Percentiles rank a stretch among this genome's conserved stretches.
phyloP scores from a whole-genome alignment of 2,113 vertebrate species.

The Chaetops frenatus region DNA sequence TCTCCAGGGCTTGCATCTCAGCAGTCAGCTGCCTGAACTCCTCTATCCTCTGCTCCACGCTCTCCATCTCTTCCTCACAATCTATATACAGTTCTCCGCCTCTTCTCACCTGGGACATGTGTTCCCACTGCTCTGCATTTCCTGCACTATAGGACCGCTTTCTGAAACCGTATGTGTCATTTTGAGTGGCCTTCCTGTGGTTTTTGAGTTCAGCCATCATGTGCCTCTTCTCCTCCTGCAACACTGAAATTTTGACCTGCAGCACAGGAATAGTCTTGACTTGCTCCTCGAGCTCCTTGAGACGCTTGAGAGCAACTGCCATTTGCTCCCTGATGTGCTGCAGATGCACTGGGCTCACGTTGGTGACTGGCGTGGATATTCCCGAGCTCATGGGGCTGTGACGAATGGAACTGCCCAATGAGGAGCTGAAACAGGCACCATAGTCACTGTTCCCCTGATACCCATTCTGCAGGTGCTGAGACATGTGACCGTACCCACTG shows the following conservation, averaged over 20 bases:
- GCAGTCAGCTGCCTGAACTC: slow-evolving; percentile 91
- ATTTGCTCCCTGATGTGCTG: slow-evolving; percentile 97
- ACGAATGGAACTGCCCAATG: slow-evolving; percentile 89
- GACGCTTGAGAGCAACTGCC: slow-evolving; percentile 87
- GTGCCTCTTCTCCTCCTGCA: slow-evolving; percentile 95
- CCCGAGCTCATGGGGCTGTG: slow-evolving; percentile 95
- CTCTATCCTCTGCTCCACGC: slow-evolving; percentile 79
- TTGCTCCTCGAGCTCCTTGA: slow-evolving; percentile 94
- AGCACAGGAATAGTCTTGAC: slow-evolving; percentile 92
- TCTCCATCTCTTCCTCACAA: slow-evolving; percentile 79
- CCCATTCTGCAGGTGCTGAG: slow-evolving; percentile 81
- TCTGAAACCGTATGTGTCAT: slow-evolving; percentile 69
- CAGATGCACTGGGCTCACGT: slow-evolving; percentile 89
- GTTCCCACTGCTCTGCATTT: slow-evolving; percentile 86
- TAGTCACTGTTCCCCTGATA: slow-evolving; percentile 82
- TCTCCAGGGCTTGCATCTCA: slow-evolving; percentile 90
- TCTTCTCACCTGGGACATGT: slow-evolving; percentile 68
- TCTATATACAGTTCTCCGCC: slow-evolving; percentile 87
- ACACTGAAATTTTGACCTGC: slow-evolving; percentile 94
- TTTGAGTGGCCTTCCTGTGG: slow-evolving; percentile 70
- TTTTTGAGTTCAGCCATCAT: slow-evolving; percentile 84
- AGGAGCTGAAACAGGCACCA: slow-evolving; percentile 75
- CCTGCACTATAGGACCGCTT: slow-evolving; percentile 92
- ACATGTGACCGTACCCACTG: slow-evolving; percentile 64
- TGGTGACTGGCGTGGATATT: slow-evolving; percentile 89